Evolutionary conservation across 2,888 invertebrate genomes (phyloP).

Genomic region (Hypercompe scribonia): DNA sequence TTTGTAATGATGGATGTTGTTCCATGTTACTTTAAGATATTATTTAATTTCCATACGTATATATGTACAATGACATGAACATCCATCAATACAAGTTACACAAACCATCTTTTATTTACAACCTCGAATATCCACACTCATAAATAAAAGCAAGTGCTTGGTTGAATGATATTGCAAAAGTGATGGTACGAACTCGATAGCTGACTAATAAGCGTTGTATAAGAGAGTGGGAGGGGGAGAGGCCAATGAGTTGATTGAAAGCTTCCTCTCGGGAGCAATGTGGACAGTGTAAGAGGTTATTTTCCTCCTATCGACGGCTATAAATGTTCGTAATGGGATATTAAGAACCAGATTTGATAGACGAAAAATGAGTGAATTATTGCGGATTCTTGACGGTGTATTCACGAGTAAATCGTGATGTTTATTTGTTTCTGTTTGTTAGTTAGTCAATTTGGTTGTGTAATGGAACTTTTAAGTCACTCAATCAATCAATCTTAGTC

Average conservation of each 20-base stretch:
- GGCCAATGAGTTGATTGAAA: constrained; percentile 62
- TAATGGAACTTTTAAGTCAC: too few species aligned
- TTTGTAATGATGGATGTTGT: too few species aligned
- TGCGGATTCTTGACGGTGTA: constrained; percentile 7
- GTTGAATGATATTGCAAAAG: constrained; percentile 53
- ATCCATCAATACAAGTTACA: background rate
- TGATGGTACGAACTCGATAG: constrained; percentile 63
- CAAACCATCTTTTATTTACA: constrained; percentile 19
- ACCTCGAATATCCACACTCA: constrained; percentile 50
- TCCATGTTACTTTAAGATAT: too few species aligned
- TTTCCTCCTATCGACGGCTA: constrained; percentile 47
- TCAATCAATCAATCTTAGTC: too few species aligned
- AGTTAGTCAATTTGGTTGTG: background rate
- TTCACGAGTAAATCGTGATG: background rate
- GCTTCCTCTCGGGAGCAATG: constrained; percentile 56
- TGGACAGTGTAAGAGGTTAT: constrained; percentile 53
- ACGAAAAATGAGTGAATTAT: constrained; percentile 5
- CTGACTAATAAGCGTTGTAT: constrained; percentile 52
- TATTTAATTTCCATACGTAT: too few species aligned
- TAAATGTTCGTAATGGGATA: constrained; percentile 43
- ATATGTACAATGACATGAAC: too few species aligned
- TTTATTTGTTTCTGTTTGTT: constrained; percentile 2
- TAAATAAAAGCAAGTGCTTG: constrained; percentile 66
- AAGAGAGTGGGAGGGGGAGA: constrained; percentile 22
- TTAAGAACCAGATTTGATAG: constrained; percentile 41